Conservation (phyloP, 2,113 vertebrate genomes). For the Carassius auratus region DNA sequence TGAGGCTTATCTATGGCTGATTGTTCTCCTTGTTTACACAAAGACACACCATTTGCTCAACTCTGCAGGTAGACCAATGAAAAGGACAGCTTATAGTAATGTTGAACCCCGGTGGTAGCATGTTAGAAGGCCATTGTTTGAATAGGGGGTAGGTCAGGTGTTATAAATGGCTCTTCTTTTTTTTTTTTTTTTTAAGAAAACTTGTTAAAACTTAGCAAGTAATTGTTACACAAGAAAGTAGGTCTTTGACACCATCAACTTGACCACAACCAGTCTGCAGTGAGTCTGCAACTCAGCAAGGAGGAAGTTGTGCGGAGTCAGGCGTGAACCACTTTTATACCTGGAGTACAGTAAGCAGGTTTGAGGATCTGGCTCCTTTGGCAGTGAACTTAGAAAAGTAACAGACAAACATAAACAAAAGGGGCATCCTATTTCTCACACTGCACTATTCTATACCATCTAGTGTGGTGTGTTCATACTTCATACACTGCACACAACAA, state of each 20-base stretch:
- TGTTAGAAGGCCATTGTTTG: not conserved
- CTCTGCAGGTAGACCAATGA: not conserved
- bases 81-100: not conserved
- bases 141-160: not conserved
- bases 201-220: not conserved
- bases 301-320: not conserved
- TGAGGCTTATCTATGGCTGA: not conserved
- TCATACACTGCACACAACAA: not conserved
- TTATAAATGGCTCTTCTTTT: not conserved
- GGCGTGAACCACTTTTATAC: not conserved
- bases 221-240: not conserved
- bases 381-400: not conserved
- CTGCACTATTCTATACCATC: not conserved
- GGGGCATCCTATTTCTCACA: too few species aligned
- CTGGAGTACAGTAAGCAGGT: conserved; percentile 1
- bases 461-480: not conserved
- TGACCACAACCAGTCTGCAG: conserved; percentile 1
- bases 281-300: not conserved
- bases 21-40: not conserved
- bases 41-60: too few species aligned
- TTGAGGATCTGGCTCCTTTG: too few species aligned
- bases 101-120: not conserved
- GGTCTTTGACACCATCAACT: not conserved
- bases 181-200: not conserved
- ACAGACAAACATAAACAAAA: not conserved